These are phyloP conservation scores for Drosophila sp. DNA, from an alignment of 1,140 invertebrate genomes.

Conservation along the genomic window DNA sequence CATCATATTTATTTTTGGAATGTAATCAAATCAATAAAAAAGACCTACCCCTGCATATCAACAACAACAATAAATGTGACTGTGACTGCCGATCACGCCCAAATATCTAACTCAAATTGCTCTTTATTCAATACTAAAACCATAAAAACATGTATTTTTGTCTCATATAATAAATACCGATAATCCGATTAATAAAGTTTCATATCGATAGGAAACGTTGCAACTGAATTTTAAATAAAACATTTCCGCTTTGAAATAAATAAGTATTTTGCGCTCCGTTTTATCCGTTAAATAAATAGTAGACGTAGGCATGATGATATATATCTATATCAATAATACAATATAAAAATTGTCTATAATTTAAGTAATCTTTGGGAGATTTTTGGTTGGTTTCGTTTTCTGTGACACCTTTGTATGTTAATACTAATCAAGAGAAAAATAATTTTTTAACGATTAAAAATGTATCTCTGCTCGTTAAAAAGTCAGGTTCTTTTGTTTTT, in stretches of 20 bases:
- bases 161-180: neutral
- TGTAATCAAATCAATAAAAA: slow-evolving; percentile 75
- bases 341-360: too few relatives aligned
- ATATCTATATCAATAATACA: too few relatives aligned
- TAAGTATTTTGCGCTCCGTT: neutral
- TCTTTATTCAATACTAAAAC: neutral
- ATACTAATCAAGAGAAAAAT: too few relatives aligned
- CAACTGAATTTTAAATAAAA: neutral
- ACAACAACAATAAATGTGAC: neutral
- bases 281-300: neutral
- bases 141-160: neutral
- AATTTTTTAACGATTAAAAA: too few relatives aligned
- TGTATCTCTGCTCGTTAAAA: too few relatives aligned
- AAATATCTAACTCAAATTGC: neutral
- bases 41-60: slow-evolving; percentile 12
- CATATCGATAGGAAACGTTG: slow-evolving; percentile 1
- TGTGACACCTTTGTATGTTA: too few relatives aligned
- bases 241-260: neutral
- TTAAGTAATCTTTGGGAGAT: too few relatives aligned
- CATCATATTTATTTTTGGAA: slow-evolving; percentile 78
- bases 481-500: too few relatives aligned
- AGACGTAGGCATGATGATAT: too few relatives aligned
- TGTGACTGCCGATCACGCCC: neutral
- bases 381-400: too few relatives aligned
- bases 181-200: neutral